Base-by-base conservation (phyloP, 2,888 invertebrate species). In the Zonitis immaculata region DNA sequence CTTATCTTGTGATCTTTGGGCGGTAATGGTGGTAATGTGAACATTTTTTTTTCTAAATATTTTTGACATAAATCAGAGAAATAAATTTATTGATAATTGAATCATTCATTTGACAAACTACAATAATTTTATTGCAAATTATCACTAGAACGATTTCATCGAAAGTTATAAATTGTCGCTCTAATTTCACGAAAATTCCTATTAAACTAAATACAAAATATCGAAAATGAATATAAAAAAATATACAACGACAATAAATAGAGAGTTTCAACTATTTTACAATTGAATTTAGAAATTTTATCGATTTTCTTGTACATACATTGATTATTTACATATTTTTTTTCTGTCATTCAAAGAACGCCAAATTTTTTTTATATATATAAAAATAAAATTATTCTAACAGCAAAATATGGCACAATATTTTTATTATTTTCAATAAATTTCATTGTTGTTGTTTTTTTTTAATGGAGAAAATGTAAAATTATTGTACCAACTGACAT, bases 1-100 rank as follows among this genome's bases (percentile, higher is more conserved):
- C 62, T 65, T 7, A 76, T 51, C 7, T 61, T 52, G 49, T 72
- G 72, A 52, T 76, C 74, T 59, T 73, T 73, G 1, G 75, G 74
- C 0, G 71, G 71, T 30, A 67, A 66, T n/a, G 71, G 71, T 0
- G 74, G 73, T 48, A 66, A 57, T 6, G 69, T 67, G 56, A 75
- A 70, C 75, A 76, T 75, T 47, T 62, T 65, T 39, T 11, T 11
- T 28, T 28, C n/a, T 11, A n/a, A n/a, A n/a, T n/a, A n/a, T n/a
- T 11, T 28, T 14, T 32, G 32, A 32, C 28, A 28, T n/a, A 28
- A 28, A 32, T 32, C 14, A 14, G 5, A 52, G 39, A 59, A 61
- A 49, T 52, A 51, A 60, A 51, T 72, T 74, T 73, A 72, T 74
- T 74, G 73, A 64, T 72, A 73, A 73, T 73, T 69, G 72, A 63